These are phyloP conservation scores for Dusona sp. DNA, from an alignment of 2,888 invertebrate genomes.

Conservation along the genomic window DNA sequence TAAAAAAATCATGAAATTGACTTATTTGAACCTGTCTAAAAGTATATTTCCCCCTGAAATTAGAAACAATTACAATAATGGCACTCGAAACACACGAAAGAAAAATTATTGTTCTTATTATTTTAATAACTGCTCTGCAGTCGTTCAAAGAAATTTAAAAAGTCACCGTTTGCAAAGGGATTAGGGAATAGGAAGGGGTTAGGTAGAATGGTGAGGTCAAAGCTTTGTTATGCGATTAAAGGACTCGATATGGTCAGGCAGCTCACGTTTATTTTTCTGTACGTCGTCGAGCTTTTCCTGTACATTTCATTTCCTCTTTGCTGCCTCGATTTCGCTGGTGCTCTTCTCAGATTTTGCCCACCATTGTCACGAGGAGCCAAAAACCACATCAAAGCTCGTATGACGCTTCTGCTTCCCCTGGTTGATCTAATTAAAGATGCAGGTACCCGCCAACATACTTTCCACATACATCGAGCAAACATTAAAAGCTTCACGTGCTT, in stretches of 20 bases:
- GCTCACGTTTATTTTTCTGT: conserved; percentile 31
- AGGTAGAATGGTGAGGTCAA: conserved; percentile 20
- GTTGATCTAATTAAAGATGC: conserved; percentile 50
- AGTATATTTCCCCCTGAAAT: background rate
- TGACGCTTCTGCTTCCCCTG: conserved; percentile 24
- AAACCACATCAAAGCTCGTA: conserved; percentile 48
- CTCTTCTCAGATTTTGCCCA: background rate
- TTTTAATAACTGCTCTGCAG: background rate
- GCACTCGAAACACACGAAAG: background rate
- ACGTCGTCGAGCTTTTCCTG: background rate
- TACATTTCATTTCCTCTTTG: conserved; percentile 21
- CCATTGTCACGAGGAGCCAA: conserved; percentile 3
- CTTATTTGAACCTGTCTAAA: background rate
- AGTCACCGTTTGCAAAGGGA: conserved; percentile 8
- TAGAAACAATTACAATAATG: background rate
- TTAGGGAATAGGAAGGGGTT: too few species aligned
- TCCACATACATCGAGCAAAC: conserved; percentile 1
- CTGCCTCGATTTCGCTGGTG: conserved; percentile 3
- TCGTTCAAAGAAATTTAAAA: background rate
- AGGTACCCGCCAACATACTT: background rate
- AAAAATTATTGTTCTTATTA: background rate
- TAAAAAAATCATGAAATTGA: background rate
- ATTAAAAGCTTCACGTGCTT: background rate
- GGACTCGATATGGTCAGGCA: conserved; percentile 16
- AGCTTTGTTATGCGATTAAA: conserved; percentile 49